Base-by-base conservation (phyloP, 2,113 vertebrate species). In the Gasterosteus nipponicus region DNA sequence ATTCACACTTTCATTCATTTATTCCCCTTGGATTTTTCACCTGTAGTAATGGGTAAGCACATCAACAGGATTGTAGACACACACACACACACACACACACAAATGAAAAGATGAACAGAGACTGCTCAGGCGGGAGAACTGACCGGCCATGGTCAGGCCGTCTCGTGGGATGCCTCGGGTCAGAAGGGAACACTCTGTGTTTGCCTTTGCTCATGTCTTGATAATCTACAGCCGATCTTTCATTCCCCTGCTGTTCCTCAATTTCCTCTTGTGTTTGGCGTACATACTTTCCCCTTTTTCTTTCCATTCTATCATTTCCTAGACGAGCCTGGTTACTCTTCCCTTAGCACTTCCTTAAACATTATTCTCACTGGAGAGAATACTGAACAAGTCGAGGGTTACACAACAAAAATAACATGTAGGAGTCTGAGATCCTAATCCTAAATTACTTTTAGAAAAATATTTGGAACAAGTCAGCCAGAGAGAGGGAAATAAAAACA, bases 391-490 rank as follows among this genome's bases (percentile, higher is more conserved):
- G 15, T 16, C 35, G 19, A 77, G 35, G 44, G 26, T 63, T 65
- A 60, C 46, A 70, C 26, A 56, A 60, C 10, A 39, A 26, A 57
- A 46, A 35, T 46, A 38, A 12, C 31, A 5, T 49, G 8, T n/a
- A 9, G 19, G 35, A 57, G 39, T 56, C 1, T 73, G 22, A 41
- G 1, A 2, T 56, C 10, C 22, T 26, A 26, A 26, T 26, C 22
- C 22, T 26, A 26, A 26, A 26, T 26, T 26, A 26, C 22, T 26
- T 26, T 26, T 26, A 26, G 10, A 7, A 7, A 76, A 70, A 39
- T 51, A 69, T 66, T 63, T 74, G 31, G 72, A 75, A 47, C 59
- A 38, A 65, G 33, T 72, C 77, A 60, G 39, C 57, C 51, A 61
- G 60, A 77, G 46, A 11, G 42, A 80, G 65, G 59, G 56, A 38